These are phyloP conservation scores for Phaethon lepturus DNA, from an alignment of 2,113 vertebrate species.

Conservation along the genomic window DNA sequence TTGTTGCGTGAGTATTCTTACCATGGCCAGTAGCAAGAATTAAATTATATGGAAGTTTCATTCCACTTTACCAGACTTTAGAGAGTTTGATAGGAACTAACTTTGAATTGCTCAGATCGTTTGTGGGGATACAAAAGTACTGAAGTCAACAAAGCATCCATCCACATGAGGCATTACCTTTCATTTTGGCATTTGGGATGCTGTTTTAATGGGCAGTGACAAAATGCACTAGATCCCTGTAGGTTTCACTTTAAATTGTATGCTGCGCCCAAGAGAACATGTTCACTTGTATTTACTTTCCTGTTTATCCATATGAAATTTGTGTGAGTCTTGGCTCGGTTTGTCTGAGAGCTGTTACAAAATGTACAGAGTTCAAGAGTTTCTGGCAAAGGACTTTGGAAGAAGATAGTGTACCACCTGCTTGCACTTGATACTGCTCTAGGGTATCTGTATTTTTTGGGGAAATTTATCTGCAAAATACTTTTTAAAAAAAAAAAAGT, in stretches of 20 bases:
- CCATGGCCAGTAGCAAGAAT: neutral
- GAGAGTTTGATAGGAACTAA: neutral
- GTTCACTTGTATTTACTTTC: neutral
- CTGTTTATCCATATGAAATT: neutral
- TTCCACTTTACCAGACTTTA: neutral
- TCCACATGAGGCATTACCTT: neutral
- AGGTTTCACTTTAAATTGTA: neutral
- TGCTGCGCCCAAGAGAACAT: neutral
- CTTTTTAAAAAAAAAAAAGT: neutral
- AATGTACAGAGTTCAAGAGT: neutral
- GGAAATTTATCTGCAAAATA: neutral
- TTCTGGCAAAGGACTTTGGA: conserved; percentile 22
- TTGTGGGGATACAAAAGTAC: neutral
- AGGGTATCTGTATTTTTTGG: neutral
- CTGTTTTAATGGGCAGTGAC: neutral
- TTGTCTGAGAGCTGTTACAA: neutral
- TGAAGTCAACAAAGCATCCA: neutral
- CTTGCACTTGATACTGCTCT: neutral
- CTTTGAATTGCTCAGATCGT: neutral
- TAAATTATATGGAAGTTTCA: neutral
- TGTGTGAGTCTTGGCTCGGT: neutral
- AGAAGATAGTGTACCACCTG: neutral
- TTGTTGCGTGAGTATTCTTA: neutral
- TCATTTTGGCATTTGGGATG: neutral
- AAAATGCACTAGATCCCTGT: neutral